Percentiles rank a stretch among this genome's conserved stretches.
phyloP scores from a whole-genome alignment of 2,113 vertebrate species.

The Leucopternis melanops region DNA sequence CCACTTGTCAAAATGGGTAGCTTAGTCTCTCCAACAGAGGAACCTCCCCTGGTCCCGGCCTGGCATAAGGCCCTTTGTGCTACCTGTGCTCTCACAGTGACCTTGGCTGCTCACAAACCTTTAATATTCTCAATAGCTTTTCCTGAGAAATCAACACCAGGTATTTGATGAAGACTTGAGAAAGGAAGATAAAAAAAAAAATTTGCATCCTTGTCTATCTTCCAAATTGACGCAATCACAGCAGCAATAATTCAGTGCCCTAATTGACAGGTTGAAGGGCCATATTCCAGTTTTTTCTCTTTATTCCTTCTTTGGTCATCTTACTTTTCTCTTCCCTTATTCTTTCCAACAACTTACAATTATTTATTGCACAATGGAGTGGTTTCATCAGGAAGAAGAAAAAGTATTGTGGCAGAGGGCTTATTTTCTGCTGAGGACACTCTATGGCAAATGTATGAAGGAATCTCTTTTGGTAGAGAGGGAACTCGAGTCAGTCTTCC shows the following conservation, averaged over 20 bases:
- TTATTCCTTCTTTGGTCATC: neutral
- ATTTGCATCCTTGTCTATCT: neutral
- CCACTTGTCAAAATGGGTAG: neutral
- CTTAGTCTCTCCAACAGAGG: neutral
- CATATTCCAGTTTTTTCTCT: neutral
- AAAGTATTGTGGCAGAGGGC: neutral
- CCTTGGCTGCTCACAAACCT: no score
- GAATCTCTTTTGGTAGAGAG: neutral
- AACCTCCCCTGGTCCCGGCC: neutral
- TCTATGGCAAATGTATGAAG: rapidly evolving
- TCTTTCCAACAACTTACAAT: neutral
- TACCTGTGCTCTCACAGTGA: no score
- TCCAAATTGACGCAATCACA: neutral
- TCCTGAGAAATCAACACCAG: neutral
- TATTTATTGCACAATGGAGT: neutral
- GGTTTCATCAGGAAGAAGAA: neutral
- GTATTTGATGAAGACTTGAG: neutral
- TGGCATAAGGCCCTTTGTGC: no score
- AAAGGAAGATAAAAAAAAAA: neutral
- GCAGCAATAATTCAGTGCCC: neutral
- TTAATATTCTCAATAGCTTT: no score
- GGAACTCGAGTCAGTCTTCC: neutral
- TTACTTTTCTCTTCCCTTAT: neutral
- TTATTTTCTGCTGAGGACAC: neutral
- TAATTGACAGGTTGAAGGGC: neutral